Evolutionary conservation across 1,140 invertebrate genomes (phyloP).

Genomic region (Zaprionus gabonicus): DNA sequence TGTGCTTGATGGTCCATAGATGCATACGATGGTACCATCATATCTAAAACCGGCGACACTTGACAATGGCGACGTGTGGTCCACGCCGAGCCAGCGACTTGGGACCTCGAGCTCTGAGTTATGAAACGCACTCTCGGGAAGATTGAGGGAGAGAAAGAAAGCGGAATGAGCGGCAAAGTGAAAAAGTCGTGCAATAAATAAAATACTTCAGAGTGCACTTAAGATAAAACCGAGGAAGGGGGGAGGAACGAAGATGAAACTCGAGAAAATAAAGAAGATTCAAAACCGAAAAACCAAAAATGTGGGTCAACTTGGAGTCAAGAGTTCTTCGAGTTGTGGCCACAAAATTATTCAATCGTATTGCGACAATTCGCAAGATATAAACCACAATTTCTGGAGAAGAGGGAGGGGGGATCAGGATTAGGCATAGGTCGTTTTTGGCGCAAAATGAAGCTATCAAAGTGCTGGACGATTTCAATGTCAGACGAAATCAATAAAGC

Average conservation of each 20-base stretch:
- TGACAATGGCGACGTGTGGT: constrained; percentile 77
- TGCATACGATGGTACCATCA: constrained; percentile 67
- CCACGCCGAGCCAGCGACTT: constrained; percentile 39
- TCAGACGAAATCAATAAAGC: constrained; percentile 80
- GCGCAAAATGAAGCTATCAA: constrained; percentile 56
- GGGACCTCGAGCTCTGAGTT: constrained; percentile 53
- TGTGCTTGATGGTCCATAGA: constrained; percentile 32
- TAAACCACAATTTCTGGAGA: neutral
- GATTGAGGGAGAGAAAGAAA: constrained; percentile 28
- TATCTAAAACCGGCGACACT: constrained; percentile 62
- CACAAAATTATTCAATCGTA: constrained; percentile 15
- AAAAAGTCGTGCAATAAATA: constrained; percentile 80
- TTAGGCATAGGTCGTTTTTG: neutral
- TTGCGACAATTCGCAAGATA: neutral
- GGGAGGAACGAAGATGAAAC: constrained; percentile 29
- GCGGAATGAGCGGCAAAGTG: constrained; percentile 23
- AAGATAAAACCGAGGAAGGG: constrained; percentile 55
- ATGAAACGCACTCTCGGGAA: constrained; percentile 72
- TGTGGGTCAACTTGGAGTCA: constrained; percentile 57
- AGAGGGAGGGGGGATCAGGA: neutral
- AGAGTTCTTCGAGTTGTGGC: constrained; percentile 17
- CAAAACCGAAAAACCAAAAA: constrained; percentile 35
- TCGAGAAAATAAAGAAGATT: constrained; percentile 23
- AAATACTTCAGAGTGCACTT: constrained; percentile 80
- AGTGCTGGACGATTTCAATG: constrained; percentile 59